Evolutionary conservation across 2,888 invertebrate genomes (phyloP), one percentile per base, ranked within the genome.

Genomic region (Troides oblongomaculatus): DNA sequence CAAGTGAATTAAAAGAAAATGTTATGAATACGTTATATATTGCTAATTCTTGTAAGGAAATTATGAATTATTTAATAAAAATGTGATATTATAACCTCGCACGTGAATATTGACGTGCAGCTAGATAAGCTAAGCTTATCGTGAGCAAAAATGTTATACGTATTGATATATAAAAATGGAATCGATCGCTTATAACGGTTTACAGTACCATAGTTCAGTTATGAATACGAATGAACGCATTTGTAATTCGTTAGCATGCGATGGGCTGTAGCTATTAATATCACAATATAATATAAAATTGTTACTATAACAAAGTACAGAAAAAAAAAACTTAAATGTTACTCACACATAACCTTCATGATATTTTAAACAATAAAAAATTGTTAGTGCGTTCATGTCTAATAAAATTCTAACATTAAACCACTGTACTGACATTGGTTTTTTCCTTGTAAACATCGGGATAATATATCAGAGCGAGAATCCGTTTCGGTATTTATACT

Each of bases 161-260:
- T 67, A 64, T 57, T 61, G 67, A 70, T 70, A 66, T 56, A 46
- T 39, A 61, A 56, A 62, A 57, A 56, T 56, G 68, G 71, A 83
- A 86, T 86, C 82, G 80, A 83, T 85, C 80, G 81, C 81, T 80
- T 78, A 79, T 81, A 81, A 83, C 84, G 83, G 85, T 79, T 72
- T 72, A 74, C 76, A 73, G 75, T 82, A 79, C 79, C 80, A 80
- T 78, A 81, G 78, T 81, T 75, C 69, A 69, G 71, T 70, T 69
- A 70, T 69, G 66, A 71, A 72, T 69, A 70, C 61, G 69, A 39
- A 64, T 67, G 23, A 57, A 66, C 66, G 66, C 66, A 59, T 46
- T 59, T 50, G 64, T 23, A 59, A 53, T 60, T 43, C 30, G 69
- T 66, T 66, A 62, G 63, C 70, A 61, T 66, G 70, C 70, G 56